Evolutionary conservation across 2,113 vertebrate species (phyloP), one percentile per base, ranked within the genome.

Genomic region (Otocyon megalotis): DNA sequence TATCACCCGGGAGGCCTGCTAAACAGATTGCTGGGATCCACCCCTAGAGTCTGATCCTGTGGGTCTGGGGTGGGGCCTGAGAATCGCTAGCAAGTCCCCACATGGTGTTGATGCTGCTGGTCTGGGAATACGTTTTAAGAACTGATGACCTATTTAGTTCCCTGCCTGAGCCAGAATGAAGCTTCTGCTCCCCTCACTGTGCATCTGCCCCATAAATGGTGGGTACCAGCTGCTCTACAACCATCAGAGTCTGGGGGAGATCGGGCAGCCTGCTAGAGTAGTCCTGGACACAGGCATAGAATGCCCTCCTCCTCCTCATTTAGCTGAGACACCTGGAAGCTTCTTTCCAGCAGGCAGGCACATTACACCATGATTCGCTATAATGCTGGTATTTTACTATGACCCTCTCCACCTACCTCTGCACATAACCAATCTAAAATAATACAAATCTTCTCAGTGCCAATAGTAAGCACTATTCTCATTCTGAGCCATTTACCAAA

Each of bases 401-500:
- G 76, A 48, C 10, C 43, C 37, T 50, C 28, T 17, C 6, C 0
- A 2, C 43, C 79, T 26, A 4, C 53, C 22, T 79, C 58, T 65
- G n/a, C 35, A 43, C 30, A 16, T 3, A n/a, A 37, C 24, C 32
- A 20, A 37, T 53, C 37, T 5, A 28, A 87, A 94, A 92, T 43
- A 82, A 54, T 22, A 62, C 65, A 72, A 62, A 86, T 28, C 28
- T 50, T 20, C 48, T 56, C 11, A 9, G 35, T 80, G 83, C 79
- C 24, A 2, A 93, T 12, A 15, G 43, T 63, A 93, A 90, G 93
- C 84, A 96, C 82, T 92, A 77, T 67, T 92, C 74, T 95, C 90
- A 28, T 58, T 54, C 20, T 58, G 76, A 96, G 76, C 80, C 91
- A 94, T 86, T 96, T 89, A 94, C 91, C 60, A 84, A 89, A 95